These are phyloP conservation scores for Pammene fasciana DNA, from an alignment of 2,888 invertebrate species.

Conservation along the genomic window DNA sequence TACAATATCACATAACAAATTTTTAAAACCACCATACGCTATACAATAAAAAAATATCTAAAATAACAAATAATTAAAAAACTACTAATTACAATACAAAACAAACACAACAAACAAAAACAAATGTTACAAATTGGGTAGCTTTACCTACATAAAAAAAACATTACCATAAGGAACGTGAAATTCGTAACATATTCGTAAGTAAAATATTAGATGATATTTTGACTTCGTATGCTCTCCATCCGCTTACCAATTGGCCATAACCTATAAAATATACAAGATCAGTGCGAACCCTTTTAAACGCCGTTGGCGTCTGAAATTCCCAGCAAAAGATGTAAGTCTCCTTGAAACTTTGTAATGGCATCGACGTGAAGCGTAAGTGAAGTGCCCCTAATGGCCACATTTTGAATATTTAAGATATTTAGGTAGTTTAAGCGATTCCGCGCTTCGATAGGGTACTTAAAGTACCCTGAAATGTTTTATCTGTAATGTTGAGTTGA, in stretches of 20 bases:
- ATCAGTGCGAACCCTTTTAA: conserved; percentile 46
- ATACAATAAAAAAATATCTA: too few species aligned
- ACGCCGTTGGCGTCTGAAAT: conserved; percentile 46
- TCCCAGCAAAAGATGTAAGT: conserved; percentile 51
- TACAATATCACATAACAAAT: too few species aligned
- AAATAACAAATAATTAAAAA: too few species aligned
- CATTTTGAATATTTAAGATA: conserved; percentile 43
- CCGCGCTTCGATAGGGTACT: conserved; percentile 20
- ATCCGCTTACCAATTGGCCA: conserved; percentile 18
- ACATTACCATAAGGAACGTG: not conserved
- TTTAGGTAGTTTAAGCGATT: conserved; percentile 30
- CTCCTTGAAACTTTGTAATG: conserved; percentile 67
- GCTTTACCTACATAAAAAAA: too few species aligned
- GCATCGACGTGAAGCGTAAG: conserved; percentile 59
- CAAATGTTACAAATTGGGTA: too few species aligned
- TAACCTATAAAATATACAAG: conserved; percentile 29
- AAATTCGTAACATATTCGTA: not conserved
- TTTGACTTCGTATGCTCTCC: conserved; percentile 9
- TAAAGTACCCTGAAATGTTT: conserved; percentile 7
- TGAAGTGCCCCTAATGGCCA: conserved; percentile 59
- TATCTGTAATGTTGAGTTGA: not conserved
- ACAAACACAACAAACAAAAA: too few species aligned
- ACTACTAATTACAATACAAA: too few species aligned
- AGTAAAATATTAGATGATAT: conserved; percentile 23
- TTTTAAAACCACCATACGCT: too few species aligned